Evolutionary conservation across 2,113 vertebrate species (phyloP), one percentile per base, ranked within the genome.

Genomic region (Prionailurus bengalensis): DNA sequence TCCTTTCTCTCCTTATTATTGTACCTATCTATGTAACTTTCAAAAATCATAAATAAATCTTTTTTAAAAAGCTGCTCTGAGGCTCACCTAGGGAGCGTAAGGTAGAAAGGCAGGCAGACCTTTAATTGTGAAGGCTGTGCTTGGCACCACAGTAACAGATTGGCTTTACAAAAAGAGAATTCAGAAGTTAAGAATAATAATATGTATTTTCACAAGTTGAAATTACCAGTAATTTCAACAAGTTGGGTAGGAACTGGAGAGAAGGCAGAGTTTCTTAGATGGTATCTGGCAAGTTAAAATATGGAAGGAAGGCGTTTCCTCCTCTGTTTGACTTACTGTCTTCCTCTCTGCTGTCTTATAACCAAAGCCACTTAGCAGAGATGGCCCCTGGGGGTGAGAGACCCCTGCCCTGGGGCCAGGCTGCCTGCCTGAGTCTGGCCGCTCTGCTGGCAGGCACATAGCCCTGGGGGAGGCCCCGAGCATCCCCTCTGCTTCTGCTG

Each of bases 31-130:
- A 3, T 5, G 17, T 91, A 33, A 85, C 42, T 83, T 95, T 65
- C 61, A 97, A 95, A 97, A 80, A 51, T 71, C 84, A 31, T 81
- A 51, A 88, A 55, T 97, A 94, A 76, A 33, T 96, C 36, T 89
- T 76, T 87, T 71, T 91, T 80, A 61, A 65, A 87, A 94, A 42
- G 61, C 5, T 29, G 23, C 96, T 95, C 39, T 58, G 70, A 96
- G 79, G 36, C 66, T 95, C 63, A 83, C 23, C 0, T 65, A 80
- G 70, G 53, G n/a, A 92, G 42, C 73, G 73, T 65, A 10, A 82
- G 66, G 21, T 36, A 78, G 92, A 25, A 88, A 97, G 89, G 90
- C 39, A 51, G 53, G 4, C 51, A 68, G 94, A 90, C 27, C 91
- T 95, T 92, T 95, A 85, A 94, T 89, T 65, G 66, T 92, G 1